Conservation (phyloP, 2,113 vertebrate genomes). For the Tachysurus fulvidraco region DNA sequence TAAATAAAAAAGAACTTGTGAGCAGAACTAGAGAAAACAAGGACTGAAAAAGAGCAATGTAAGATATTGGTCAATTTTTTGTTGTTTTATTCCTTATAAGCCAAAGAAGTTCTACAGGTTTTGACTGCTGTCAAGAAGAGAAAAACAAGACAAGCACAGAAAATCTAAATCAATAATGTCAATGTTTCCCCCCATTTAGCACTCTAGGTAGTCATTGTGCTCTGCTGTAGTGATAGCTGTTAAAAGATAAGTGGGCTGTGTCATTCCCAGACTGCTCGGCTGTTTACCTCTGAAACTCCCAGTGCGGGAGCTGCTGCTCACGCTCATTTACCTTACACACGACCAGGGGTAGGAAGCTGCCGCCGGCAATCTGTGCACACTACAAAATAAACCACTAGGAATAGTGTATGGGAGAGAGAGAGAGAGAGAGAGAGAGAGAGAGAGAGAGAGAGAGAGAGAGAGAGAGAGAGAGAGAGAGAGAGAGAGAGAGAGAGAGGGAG, state of each 20-base stretch:
- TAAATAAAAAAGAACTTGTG: background rate
- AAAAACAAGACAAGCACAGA: background rate
- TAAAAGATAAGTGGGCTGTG: constrained; percentile 27
- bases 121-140: constrained; percentile 19
- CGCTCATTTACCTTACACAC: constrained; percentile 28
- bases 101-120: background rate
- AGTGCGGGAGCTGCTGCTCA: constrained; percentile 14
- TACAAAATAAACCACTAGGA: background rate
- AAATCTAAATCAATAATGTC: constrained; percentile 42
- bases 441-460: background rate
- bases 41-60: background rate
- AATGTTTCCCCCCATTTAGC: constrained; percentile 34
- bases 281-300: constrained; percentile 41
- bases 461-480: background rate
- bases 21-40: background rate
- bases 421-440: background rate
- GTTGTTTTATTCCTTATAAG: background rate
- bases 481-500: too few relatives aligned
- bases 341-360: constrained; percentile 27
- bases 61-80: background rate
- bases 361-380: constrained; percentile 5
- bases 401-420: background rate
- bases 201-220: constrained; percentile 8
- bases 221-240: constrained; percentile 29
- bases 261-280: constrained; percentile 18